Conservation (phyloP, 1,140 invertebrate species). For the Drosophila guanche region DNA sequence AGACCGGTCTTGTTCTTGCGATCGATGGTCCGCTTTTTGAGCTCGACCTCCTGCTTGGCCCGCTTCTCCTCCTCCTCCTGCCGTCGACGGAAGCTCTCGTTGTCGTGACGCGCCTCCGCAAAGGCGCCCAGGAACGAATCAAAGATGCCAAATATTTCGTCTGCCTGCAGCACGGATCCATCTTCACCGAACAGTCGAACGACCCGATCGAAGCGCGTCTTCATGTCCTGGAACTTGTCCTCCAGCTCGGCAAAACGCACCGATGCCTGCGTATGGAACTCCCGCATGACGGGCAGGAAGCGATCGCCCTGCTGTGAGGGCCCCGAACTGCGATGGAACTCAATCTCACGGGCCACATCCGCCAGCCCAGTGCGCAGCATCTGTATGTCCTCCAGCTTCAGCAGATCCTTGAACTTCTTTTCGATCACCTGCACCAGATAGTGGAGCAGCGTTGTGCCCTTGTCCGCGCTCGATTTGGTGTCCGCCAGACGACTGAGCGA, state of each 20-base stretch:
- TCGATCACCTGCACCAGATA: constrained; percentile 96
- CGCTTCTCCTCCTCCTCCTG: constrained; percentile 97
- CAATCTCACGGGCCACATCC: constrained; percentile 95
- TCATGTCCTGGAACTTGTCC: constrained; percentile 91
- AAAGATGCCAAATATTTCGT: constrained; percentile 98
- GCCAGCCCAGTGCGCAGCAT: constrained; percentile 92
- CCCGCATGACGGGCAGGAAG: constrained; percentile 96
- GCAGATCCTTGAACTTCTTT: constrained; percentile 95
- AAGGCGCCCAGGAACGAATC: constrained; percentile 95
- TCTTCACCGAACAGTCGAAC: constrained; percentile 96
- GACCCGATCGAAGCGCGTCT: constrained; percentile 91
- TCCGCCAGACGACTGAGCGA: constrained; percentile 96
- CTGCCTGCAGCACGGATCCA: constrained; percentile 92
- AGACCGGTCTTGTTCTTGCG: constrained; percentile 91
- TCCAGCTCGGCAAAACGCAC: constrained; percentile 97
- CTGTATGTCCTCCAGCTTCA: constrained; percentile 95
- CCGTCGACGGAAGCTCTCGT: constrained; percentile 91
- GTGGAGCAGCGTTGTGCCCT: constrained; percentile 97
- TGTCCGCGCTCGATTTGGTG: constrained; percentile 95
- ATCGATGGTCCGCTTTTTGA: constrained; percentile 94
- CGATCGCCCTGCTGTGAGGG: constrained; percentile 90
- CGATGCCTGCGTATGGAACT: constrained; percentile 96
- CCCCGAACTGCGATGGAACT: constrained; percentile 91
- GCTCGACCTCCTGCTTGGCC: constrained; percentile 95
- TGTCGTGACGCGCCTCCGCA: constrained; percentile 94